Evolutionary conservation across 2,888 invertebrate species (phyloP).

Genomic region (Vesta saturnalis): DNA sequence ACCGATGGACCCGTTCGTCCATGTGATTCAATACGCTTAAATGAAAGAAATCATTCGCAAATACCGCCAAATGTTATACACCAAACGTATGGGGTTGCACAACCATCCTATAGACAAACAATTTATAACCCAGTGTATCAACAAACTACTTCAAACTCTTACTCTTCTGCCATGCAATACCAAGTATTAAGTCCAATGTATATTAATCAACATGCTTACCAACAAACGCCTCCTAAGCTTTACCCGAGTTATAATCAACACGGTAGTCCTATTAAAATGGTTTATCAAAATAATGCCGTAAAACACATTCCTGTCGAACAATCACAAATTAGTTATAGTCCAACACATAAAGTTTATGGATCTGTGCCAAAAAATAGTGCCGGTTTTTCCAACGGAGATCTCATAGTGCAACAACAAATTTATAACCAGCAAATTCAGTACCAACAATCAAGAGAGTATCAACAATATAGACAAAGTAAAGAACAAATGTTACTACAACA

Average conservation of each 20-base stretch:
- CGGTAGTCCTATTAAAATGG: conserved; percentile 51
- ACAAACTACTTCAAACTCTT: conserved; percentile 41
- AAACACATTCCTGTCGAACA: conserved; percentile 53
- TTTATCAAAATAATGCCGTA: conserved; percentile 49
- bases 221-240: conserved; percentile 48
- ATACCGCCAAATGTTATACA: conserved; percentile 58
- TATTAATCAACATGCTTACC: conserved; percentile 50
- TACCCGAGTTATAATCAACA: conserved; percentile 53
- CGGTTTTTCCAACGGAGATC: conserved; percentile 55
- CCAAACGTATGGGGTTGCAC: conserved; percentile 58
- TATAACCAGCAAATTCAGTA: conserved; percentile 54
- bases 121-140: conserved; percentile 42
- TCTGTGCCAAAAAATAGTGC: conserved; percentile 42
- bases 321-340: conserved; percentile 43
- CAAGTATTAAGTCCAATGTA: conserved; percentile 57
- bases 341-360: conserved; percentile 51
- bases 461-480: conserved; percentile 55
- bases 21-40: conserved; percentile 7
- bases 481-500: conserved; percentile 56
- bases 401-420: conserved; percentile 55
- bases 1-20: conserved; percentile 34
- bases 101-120: conserved; percentile 49
- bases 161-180: conserved; percentile 56
- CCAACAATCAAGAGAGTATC: conserved; percentile 54
- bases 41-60: conserved; percentile 41